A percentile compares a stretch with the other conserved stretches of the same genome.
phyloP scores from a whole-genome alignment of 2,888 invertebrate species.

The Pterobdella sp. region DNA sequence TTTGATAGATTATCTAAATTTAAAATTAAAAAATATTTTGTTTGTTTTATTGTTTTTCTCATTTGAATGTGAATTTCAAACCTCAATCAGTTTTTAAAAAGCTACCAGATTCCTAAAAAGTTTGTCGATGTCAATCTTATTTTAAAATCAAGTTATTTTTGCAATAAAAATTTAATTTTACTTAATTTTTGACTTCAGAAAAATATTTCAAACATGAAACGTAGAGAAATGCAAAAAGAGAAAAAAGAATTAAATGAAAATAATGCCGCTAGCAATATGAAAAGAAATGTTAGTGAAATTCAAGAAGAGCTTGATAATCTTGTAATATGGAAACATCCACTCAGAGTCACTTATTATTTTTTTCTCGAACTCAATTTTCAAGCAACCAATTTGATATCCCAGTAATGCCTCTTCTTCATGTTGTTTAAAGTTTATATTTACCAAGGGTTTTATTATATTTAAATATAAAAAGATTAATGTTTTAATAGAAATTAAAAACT shows the following conservation, averaged over 20 bases:
- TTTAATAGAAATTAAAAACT: no score
- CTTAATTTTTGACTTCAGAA: neutral
- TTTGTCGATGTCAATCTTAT: no score
- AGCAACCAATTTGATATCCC: neutral
- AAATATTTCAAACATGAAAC: slow-evolving; percentile 3
- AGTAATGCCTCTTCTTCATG: neutral
- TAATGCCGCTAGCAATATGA: neutral
- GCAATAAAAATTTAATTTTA: no score
- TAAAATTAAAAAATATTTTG: no score
- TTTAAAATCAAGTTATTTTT: no score
- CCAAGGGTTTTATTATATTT: neutral
- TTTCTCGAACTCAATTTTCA: neutral
- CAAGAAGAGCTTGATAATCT: neutral
- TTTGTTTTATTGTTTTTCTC: no score
- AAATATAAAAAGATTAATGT: no score
- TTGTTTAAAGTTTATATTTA: neutral
- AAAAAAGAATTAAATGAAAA: neutral
- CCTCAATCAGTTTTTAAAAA: no score
- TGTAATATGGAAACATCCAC: neutral
- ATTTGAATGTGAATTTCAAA: no score
- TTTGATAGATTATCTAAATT: no score
- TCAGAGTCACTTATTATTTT: neutral
- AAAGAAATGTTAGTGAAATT: no score
- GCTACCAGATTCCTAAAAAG: no score
- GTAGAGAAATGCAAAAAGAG: neutral